Percentiles rank a stretch among this genome's conserved stretches.
phyloP scores from a whole-genome alignment of 2,113 vertebrate genomes.

The Thunnus maccoyii region DNA sequence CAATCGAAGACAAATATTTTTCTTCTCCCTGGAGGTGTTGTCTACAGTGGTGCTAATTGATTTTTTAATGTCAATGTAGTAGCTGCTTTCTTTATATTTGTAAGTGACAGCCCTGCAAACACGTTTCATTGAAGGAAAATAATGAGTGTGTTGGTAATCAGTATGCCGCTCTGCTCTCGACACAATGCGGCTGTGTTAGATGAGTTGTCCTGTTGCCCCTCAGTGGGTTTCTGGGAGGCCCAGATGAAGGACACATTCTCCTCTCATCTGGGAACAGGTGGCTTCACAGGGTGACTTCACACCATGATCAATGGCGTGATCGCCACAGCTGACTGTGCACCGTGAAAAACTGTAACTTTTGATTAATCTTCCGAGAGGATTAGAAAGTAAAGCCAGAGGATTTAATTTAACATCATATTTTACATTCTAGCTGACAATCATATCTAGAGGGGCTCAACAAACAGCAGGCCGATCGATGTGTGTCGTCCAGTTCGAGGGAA shows the following conservation, averaged over 20 bases:
- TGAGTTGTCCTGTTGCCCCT: slow-evolving; percentile 74
- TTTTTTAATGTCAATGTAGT: slow-evolving; percentile 31
- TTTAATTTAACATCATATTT: slow-evolving; percentile 50
- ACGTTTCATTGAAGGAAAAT: slow-evolving; percentile 37
- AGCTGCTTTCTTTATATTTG: slow-evolving; percentile 21
- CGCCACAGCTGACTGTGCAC: slow-evolving; percentile 52
- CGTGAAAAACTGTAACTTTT: slow-evolving; percentile 60
- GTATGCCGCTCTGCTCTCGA: slow-evolving; percentile 70
- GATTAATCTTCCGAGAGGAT: slow-evolving; percentile 56
- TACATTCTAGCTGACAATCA: slow-evolving; percentile 47
- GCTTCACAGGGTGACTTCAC: slow-evolving; percentile 80
- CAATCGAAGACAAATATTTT: slow-evolving; percentile 16
- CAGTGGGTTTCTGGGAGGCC: slow-evolving; percentile 67
- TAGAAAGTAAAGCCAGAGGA: slow-evolving; percentile 42
- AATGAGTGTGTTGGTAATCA: slow-evolving; percentile 64
- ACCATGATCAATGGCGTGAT: slow-evolving; percentile 73
- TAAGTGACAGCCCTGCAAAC: slow-evolving; percentile 46
- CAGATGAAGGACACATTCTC: slow-evolving; percentile 77
- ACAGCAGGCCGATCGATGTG: slow-evolving; percentile 45
- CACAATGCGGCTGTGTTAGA: slow-evolving; percentile 68
- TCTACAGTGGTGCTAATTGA: slow-evolving; percentile 48
- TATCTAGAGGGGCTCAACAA: slow-evolving; percentile 34
- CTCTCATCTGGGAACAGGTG: slow-evolving; percentile 81
- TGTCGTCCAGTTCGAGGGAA: slow-evolving; percentile 32
- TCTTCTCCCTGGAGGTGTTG: neutral